Conservation (phyloP, 2,797 vertebrate species). For the Sparus aurata region DNA sequence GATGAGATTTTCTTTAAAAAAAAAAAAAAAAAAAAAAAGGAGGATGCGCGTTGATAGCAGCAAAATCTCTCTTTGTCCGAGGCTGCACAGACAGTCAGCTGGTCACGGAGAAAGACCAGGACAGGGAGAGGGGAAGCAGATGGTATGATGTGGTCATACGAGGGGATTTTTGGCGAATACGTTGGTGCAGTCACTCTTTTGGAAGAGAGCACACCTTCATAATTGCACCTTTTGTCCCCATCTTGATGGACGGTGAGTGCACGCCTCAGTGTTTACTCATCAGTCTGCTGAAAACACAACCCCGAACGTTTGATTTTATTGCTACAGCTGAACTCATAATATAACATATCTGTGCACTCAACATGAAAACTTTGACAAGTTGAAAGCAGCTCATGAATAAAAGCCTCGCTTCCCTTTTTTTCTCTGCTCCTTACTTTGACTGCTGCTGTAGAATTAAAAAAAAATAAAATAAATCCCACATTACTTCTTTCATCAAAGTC, state of each 20-base stretch:
- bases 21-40: slow-evolving; percentile 17
- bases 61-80: slow-evolving; percentile 42
- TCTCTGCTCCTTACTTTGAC: background rate
- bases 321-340: slow-evolving; percentile 8
- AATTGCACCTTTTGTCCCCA: background rate
- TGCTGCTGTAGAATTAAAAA: slow-evolving; percentile 10
- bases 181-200: too few relatives aligned
- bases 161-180: background rate
- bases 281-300: background rate
- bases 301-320: slow-evolving; percentile 10
- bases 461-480: background rate
- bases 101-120: background rate
- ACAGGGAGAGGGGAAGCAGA: slow-evolving; percentile 1
- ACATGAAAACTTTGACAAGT: slow-evolving; percentile 11
- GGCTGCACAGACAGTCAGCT: slow-evolving; percentile 10
- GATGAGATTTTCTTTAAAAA: slow-evolving; percentile 45
- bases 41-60: slow-evolving; percentile 19
- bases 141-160: slow-evolving; percentile 10
- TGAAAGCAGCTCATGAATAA: slow-evolving; percentile 29
- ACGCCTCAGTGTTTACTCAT: background rate
- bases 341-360: background rate
- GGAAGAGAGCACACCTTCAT: too few relatives aligned
- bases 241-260: background rate
- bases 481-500: slow-evolving; percentile 18
- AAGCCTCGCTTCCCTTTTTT: slow-evolving; percentile 11